Evolutionary conservation across 2,113 vertebrate genomes (phyloP), one percentile per base, ranked within the genome.

Genomic region (Callipepla californica): DNA sequence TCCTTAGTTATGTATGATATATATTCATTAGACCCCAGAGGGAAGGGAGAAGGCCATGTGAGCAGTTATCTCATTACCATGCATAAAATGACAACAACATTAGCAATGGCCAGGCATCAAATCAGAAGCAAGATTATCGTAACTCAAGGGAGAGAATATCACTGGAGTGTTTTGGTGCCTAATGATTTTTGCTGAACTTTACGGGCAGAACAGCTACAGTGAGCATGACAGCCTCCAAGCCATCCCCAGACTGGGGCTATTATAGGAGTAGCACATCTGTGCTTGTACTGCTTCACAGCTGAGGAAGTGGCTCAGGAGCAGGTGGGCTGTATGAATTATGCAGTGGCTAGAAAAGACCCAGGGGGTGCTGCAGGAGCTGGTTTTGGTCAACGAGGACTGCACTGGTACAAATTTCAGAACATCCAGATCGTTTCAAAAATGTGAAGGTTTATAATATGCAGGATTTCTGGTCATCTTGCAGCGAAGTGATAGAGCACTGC

Each of bases 301-400:
- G 77, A 73, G 85, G 80, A 80, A 80, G 38, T 28, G 65, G 62
- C 80, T 66, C 61, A 70, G 66, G 38, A 91, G 90, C 93, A 93
- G 80, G 70, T 90, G 89, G 63, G 38, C 61, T 51, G 44, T 50
- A 89, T 93, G 15, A 89, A 93, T 89, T 93, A 94, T 92, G 70
- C 75, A 94, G 32, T 26, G 34, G 19, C 38, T 65, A 38, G 36
- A 61, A 85, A 42, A 2, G 3, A 44, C 48, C 48, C 1, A 0
- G 13, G 44, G 47, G 20, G 55, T 48, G 18, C 67, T 42, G 36
- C 1, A 7, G 32, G 48, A 38, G 34, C 58, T 86, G 67, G 22
- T 53, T 69, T 84, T 68, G 58, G 51, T 67, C 58, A 45, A 14
- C 2, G 6, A 32, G 66, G 65, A 76, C 61, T 58, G 28, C 30